Evolutionary conservation across 1,140 invertebrate genomes (phyloP), one percentile per base, ranked within the genome.

Genomic region (Drosophila tropicalis): DNA sequence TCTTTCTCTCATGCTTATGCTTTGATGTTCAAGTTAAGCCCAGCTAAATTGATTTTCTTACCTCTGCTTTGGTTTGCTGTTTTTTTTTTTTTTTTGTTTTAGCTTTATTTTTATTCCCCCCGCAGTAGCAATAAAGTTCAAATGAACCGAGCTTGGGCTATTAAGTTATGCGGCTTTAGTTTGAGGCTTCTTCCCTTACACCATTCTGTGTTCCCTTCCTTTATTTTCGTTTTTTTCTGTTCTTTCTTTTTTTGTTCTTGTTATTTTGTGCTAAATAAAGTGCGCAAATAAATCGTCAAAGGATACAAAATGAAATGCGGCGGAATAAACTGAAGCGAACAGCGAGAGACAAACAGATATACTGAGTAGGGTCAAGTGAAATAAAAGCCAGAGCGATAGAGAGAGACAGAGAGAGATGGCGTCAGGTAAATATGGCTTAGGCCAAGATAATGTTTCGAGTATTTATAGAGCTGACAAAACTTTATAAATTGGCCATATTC

Each of bases 81-180:
- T 17, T 17, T 41, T 60, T 67, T 67, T 19, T 19, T 36, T 60
- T 36, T 67, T 67, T 63, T 72, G 51, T 72, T 51, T 51, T 22
- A 51, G 44, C 64, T 81, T 72, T 69, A 58, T 72, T 66, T 70
- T 66, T 86, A 70, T 79, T 60, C 63, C 69, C 80, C 32, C 57
- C 15, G 62, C 55, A 70, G 56, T 69, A 54, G 84, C 84, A 81
- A 87, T 87, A 87, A 87, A 89, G 80, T 87, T 89, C 80, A 87
- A 89, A 89, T 87, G 84, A 89, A 87, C 73, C 81, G 73, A 80
- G 70, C 54, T 39, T 36, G 15, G 56, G 80, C 76, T 60, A 87
- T 89, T 87, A 87, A 84, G 84, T 89, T 89, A 89, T 87, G 85
- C 76, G 85, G 84, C 85, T 77, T 87, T 87, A 81, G 72, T 29